Evolutionary conservation across 2,113 vertebrate species (phyloP).

Genomic region (Phocoena phocoena): DNA sequence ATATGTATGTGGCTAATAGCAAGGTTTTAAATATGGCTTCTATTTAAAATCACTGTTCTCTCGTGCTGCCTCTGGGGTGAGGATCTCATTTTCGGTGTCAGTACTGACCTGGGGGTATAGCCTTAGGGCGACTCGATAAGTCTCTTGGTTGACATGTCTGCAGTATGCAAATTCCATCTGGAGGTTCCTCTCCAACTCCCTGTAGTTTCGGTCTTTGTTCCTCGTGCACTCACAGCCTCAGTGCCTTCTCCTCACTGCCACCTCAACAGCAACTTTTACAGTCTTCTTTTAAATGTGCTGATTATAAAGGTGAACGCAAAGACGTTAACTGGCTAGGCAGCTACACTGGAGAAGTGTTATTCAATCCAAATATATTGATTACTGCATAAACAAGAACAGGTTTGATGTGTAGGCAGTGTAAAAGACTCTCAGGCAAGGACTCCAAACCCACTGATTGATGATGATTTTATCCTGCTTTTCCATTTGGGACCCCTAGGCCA

Average conservation of each 20-base stretch:
- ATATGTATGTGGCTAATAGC: neutral
- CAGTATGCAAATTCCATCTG: neutral
- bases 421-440: conserved; percentile 48
- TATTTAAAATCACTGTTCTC: conserved; percentile 40
- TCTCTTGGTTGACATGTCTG: neutral
- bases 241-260: neutral
- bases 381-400: conserved; percentile 68
- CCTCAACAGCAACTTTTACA: conserved; percentile 31
- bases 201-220: conserved; percentile 34
- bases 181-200: neutral
- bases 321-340: conserved; percentile 66
- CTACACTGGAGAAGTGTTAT: conserved; percentile 54
- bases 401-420: conserved; percentile 71
- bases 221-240: neutral
- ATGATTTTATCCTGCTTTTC: conserved; percentile 57
- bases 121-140: neutral
- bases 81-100: conserved; percentile 51
- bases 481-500: conserved; percentile 34
- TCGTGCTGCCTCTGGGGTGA: neutral
- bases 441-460: neutral
- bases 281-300: conserved; percentile 57
- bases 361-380: conserved; percentile 65
- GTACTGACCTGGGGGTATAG: neutral
- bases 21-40: conserved; percentile 37
- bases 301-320: conserved; percentile 74